Evolutionary conservation across 2,888 invertebrate genomes (phyloP).

Genomic region (Cylloceria caligata): DNA sequence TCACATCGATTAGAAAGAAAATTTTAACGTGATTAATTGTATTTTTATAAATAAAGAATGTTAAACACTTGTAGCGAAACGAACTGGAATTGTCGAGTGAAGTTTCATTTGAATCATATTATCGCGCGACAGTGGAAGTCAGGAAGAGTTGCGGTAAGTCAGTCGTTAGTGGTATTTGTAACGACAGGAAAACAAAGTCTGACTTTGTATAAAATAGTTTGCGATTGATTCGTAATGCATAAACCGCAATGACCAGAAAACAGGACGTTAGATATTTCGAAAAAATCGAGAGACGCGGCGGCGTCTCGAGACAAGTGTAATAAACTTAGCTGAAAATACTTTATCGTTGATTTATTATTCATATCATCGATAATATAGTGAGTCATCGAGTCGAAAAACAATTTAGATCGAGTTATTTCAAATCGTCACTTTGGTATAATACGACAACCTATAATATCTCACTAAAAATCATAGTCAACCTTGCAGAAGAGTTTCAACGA

Average conservation of each 20-base stretch:
- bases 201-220: too few relatives aligned
- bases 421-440: too few relatives aligned
- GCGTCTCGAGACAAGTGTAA: too few relatives aligned
- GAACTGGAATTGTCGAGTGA: background rate
- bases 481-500: background rate
- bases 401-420: background rate
- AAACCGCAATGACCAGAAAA: too few relatives aligned
- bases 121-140: background rate
- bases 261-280: background rate
- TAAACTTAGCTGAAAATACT: too few relatives aligned
- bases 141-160: background rate
- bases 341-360: constrained; percentile 33
- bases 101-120: background rate
- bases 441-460: too few relatives aligned
- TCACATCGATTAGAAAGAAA: background rate
- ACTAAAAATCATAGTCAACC: too few relatives aligned
- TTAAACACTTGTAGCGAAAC: background rate
- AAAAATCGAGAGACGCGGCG: too few relatives aligned
- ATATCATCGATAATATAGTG: background rate
- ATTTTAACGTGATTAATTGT: background rate
- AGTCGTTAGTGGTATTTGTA: too few relatives aligned
- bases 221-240: too few relatives aligned
- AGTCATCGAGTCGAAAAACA: background rate
- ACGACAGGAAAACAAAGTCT: too few relatives aligned
- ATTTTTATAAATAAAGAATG: background rate